phyloP scores from a whole-genome alignment of 2,888 invertebrate genomes.

The Habroteleia sp. region DNA sequence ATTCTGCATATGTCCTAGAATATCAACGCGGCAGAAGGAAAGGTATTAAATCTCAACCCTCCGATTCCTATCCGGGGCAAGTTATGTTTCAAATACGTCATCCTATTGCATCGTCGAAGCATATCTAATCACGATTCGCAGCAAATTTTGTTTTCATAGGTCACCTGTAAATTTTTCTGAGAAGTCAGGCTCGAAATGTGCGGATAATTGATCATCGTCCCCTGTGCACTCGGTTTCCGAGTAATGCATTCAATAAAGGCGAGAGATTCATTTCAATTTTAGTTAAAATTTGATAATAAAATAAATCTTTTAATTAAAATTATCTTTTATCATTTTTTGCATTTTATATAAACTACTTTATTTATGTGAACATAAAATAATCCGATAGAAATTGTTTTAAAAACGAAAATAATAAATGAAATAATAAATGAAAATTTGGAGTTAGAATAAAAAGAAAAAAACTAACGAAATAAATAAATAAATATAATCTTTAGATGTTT shows the following conservation, averaged over 20 bases:
- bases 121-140: slow-evolving; percentile 38
- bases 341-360: too few relatives aligned
- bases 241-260: slow-evolving; percentile 1
- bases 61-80: slow-evolving; percentile 69
- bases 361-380: too few relatives aligned
- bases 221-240: slow-evolving; percentile 16
- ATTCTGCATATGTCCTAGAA: slow-evolving; percentile 71
- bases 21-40: slow-evolving; percentile 59
- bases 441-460: too few relatives aligned
- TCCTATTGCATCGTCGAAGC: slow-evolving; percentile 35
- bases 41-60: slow-evolving; percentile 63
- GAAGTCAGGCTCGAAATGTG: slow-evolving; percentile 34
- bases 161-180: slow-evolving; percentile 12
- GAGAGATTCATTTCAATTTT: slow-evolving; percentile 15
- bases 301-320: too few relatives aligned
- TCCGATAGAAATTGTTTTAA: too few relatives aligned
- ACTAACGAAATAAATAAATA: too few relatives aligned
- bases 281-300: too few relatives aligned
- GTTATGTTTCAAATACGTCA: slow-evolving; percentile 42
- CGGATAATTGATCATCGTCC: slow-evolving; percentile 38
- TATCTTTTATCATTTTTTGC: too few relatives aligned
- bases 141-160: slow-evolving; percentile 9
- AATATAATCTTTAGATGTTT: too few relatives aligned
- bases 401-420: too few relatives aligned
- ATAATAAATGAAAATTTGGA: too few relatives aligned